Evolutionary conservation across 2,888 invertebrate genomes (phyloP).

Genomic region (Eumerus sabulonum): DNA sequence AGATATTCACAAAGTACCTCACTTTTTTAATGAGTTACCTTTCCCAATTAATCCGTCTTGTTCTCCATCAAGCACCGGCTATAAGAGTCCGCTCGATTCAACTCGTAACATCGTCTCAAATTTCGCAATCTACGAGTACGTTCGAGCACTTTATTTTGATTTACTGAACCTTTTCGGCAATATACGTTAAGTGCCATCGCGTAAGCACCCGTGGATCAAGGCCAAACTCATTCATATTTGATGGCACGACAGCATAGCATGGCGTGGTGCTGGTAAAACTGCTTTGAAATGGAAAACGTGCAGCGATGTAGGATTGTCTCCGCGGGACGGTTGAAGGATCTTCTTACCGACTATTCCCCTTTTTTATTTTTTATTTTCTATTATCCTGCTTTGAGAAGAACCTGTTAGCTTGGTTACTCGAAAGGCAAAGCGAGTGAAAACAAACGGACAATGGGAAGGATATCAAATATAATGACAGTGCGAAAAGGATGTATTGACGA

Average conservation of each 20-base stretch:
- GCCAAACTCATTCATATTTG: slow-evolving; percentile 16
- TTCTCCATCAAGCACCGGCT: too few species aligned
- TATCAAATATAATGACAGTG: slow-evolving; percentile 36
- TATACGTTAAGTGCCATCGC: background rate
- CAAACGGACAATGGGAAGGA: background rate
- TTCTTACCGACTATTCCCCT: background rate
- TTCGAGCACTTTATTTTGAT: slow-evolving; percentile 9
- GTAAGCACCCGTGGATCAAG: slow-evolving; percentile 12
- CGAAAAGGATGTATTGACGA: slow-evolving; percentile 12
- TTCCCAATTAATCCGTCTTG: too few species aligned
- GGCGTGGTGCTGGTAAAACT: background rate
- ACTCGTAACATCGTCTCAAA: too few species aligned
- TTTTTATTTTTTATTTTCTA: background rate
- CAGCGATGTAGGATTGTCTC: slow-evolving; percentile 31
- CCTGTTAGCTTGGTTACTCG: too few species aligned
- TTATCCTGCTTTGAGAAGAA: background rate
- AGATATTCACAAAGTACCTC: too few species aligned
- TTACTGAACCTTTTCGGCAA: background rate
- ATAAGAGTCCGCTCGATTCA: too few species aligned
- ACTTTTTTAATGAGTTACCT: too few species aligned
- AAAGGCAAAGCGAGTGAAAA: too few species aligned
- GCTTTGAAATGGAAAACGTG: slow-evolving; percentile 7
- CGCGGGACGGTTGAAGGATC: too few species aligned
- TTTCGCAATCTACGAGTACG: background rate
- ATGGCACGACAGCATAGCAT: background rate